These are phyloP conservation scores for Drosophila kurseongensis DNA, from an alignment of 1,140 invertebrate species.

Conservation along the genomic window DNA sequence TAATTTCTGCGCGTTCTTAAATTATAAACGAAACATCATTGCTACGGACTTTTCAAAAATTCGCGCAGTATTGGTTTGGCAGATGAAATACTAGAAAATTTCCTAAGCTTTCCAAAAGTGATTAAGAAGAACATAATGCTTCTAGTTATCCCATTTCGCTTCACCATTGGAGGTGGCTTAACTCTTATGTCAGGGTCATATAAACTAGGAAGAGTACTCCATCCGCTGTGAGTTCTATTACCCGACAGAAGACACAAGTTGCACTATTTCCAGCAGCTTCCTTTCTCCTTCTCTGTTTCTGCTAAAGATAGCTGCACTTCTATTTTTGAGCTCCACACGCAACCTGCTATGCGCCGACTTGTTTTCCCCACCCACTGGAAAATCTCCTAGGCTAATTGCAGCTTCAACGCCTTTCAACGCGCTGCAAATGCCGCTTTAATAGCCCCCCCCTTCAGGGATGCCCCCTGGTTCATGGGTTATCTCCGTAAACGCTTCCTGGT, in stretches of 20 bases:
- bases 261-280: slow-evolving; percentile 2
- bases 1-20: too few relatives aligned
- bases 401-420: slow-evolving; percentile 64
- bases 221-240: slow-evolving; percentile 33
- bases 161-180: slow-evolving; percentile 14
- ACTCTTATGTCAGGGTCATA: slow-evolving; percentile 18
- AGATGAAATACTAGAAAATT: slow-evolving; percentile 4
- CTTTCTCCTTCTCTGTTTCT: slow-evolving; percentile 16
- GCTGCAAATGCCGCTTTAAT: slow-evolving; percentile 67
- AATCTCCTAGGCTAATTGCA: slow-evolving; percentile 52
- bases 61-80: not conserved
- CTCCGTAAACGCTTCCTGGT: slow-evolving; percentile 39
- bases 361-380: slow-evolving; percentile 3
- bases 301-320: slow-evolving; percentile 44
- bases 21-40: too few relatives aligned
- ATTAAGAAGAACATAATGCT: not conserved
- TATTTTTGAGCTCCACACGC: slow-evolving; percentile 59
- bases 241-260: slow-evolving; percentile 29
- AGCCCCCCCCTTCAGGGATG: slow-evolving; percentile 29
- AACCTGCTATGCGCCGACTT: slow-evolving; percentile 19
- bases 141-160: slow-evolving; percentile 14
- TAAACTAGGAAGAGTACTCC: slow-evolving; percentile 5
- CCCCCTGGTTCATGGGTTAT: not conserved
- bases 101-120: not conserved
- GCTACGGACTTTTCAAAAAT: too few relatives aligned